Evolutionary conservation across 2,888 invertebrate species (phyloP).

Genomic region (Eilema depressum): DNA sequence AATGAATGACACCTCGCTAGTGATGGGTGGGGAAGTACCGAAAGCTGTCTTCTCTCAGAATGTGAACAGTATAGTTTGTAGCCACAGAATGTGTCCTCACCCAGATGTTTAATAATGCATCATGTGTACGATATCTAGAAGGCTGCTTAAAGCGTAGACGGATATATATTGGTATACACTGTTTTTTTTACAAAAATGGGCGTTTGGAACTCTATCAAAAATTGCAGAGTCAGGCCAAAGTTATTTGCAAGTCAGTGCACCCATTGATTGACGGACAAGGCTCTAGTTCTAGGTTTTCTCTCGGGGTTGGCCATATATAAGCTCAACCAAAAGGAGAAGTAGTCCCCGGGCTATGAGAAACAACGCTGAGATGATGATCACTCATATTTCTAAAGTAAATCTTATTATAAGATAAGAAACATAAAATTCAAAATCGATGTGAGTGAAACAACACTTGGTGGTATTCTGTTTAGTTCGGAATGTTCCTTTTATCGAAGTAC

Average conservation of each 20-base stretch:
- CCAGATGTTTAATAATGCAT: slow-evolving; percentile 16
- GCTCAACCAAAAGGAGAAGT: too few relatives aligned
- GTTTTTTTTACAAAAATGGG: not conserved
- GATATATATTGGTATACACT: not conserved
- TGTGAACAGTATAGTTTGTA: not conserved
- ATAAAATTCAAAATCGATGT: too few relatives aligned
- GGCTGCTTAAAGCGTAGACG: not conserved
- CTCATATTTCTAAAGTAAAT: too few relatives aligned
- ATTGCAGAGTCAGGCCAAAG: too few relatives aligned
- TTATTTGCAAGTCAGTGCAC: not conserved
- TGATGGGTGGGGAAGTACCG: not conserved
- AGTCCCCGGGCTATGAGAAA: too few relatives aligned
- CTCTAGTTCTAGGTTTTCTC: too few relatives aligned
- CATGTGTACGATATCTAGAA: not conserved
- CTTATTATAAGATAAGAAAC: too few relatives aligned
- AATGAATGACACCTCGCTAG: slow-evolving; percentile 52
- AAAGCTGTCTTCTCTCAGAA: not conserved
- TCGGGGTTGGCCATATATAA: too few relatives aligned
- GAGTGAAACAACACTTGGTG: too few relatives aligned
- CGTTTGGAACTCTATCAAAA: not conserved
- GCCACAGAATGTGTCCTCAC: slow-evolving; percentile 11
- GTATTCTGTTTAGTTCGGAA: too few relatives aligned
- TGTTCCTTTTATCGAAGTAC: too few relatives aligned
- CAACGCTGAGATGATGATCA: too few relatives aligned
- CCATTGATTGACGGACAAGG: not conserved